Percentiles rank a stretch among this genome's conserved stretches.
Conservation (phyloP, 2,888 invertebrate species). For the Pristionchus arcanus region DNA sequence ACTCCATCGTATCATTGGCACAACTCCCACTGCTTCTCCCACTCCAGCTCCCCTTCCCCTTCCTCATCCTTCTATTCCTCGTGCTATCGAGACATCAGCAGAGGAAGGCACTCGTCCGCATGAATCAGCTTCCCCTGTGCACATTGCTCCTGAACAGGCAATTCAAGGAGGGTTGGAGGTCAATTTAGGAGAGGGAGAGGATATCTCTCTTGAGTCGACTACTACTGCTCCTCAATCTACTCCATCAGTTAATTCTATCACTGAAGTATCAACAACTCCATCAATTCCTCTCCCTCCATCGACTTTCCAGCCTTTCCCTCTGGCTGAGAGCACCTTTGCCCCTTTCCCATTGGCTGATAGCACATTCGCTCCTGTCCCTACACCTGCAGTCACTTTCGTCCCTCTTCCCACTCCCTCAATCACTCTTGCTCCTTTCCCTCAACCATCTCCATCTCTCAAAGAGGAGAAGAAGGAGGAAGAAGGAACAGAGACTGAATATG, state of each 20-base stretch:
- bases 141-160: slow-evolving; percentile 52
- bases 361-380: slow-evolving; percentile 55
- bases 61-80: neutral
- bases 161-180: slow-evolving; percentile 55
- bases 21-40: neutral
- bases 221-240: neutral
- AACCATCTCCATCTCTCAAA: slow-evolving; percentile 24
- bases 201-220: slow-evolving; percentile 5
- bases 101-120: slow-evolving; percentile 42
- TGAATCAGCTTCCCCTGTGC: slow-evolving; percentile 51
- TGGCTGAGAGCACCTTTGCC: slow-evolving; percentile 56
- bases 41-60: neutral
- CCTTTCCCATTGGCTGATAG: slow-evolving; percentile 35
- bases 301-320: slow-evolving; percentile 48
- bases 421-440: slow-evolving; percentile 47
- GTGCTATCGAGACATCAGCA: neutral
- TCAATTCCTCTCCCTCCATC: slow-evolving; percentile 44
- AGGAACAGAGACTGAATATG: slow-evolving; percentile 18
- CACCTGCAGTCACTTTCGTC: slow-evolving; percentile 40
- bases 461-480: slow-evolving; percentile 26
- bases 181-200: slow-evolving; percentile 46
- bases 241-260: neutral
- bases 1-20: slow-evolving; percentile 46
- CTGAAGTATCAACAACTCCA: slow-evolving; percentile 35
- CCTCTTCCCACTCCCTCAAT: slow-evolving; percentile 19